Base-by-base conservation (phyloP, 2,888 invertebrate species). In the Panopea generosa region DNA sequence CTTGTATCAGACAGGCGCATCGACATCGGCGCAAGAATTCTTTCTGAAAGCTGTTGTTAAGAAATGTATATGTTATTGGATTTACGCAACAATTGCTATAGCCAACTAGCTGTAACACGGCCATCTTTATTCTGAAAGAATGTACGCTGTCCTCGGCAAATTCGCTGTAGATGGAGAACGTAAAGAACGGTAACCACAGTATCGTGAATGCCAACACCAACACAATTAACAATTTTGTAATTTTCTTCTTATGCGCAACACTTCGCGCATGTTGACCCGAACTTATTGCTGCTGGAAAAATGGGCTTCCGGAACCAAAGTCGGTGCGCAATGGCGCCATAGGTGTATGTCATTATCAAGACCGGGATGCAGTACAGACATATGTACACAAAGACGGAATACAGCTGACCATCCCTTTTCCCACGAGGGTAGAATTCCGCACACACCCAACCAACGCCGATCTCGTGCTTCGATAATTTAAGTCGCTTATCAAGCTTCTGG, bases 41-140 rank as follows among this genome's bases (percentile, higher is more conserved):
- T 56, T 80, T 74, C 73, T 87, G 87, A 69, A 90, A 90, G 50
- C 75, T 84, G 26, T 85, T 84, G 79, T 89, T 90, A n/a, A 90
- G 62, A 78, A 90, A 89, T 24, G 88, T 88, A 77, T 90, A 90
- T 33, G 90, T 82, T 18, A 90, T 82, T 0, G 90, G 90, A 70
- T 90, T 90, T 14, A 86, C 80, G 66, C 87, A 86, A 61, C 85
- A 85, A 68, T 87, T 90, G 63, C 83, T 84, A 79, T 90, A 90
- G 22, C 89, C 90, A 24, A 87, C 74, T 33, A 90, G 69, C 68
- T 90, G 89, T 20, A 89, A 55, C 20, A 87, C 78, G 14, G 87
- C 89, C 71, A 85, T 76, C 20, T 77, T 73, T 14, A 83, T 68
- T 16, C 87, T 75, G 62, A 79, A 78, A 18, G 68, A 68, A 40